phyloP scores from a whole-genome alignment of 2,113 vertebrate genomes.

The Zapornia atra region DNA sequence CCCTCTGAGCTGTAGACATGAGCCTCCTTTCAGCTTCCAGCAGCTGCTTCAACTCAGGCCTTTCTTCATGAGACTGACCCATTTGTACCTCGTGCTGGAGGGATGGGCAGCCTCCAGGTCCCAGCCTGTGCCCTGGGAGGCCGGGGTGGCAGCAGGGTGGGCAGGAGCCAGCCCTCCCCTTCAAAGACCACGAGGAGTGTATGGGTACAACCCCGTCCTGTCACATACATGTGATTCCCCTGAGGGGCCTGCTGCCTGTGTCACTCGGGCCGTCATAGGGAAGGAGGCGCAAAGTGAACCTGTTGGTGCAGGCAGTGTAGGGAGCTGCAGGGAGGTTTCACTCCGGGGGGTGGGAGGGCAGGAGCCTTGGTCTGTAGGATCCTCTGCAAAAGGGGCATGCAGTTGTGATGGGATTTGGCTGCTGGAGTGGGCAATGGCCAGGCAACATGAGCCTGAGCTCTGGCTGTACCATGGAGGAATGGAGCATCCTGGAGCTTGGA shows the following conservation, averaged over 20 bases:
- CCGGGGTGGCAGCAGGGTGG: not conserved
- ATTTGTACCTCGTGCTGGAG: not conserved
- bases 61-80: fast-evolving
- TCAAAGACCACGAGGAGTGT: not conserved
- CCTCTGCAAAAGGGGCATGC: not conserved
- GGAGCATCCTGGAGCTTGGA: too few species aligned
- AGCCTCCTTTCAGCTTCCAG: not conserved
- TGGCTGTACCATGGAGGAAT: not conserved
- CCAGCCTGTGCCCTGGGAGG: too few species aligned
- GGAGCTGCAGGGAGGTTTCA: not conserved
- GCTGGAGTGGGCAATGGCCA: too few species aligned
- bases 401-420: not conserved
- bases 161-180: not conserved
- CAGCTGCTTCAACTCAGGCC: not conserved
- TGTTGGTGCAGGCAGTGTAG: not conserved
- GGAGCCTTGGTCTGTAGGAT: too few species aligned
- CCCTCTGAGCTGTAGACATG: not conserved
- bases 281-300: not conserved
- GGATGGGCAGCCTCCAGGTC: not conserved
- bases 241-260: not conserved
- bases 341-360: not conserved
- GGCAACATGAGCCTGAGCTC: not conserved
- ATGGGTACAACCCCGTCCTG: fast-evolving
- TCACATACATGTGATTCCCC: not conserved
- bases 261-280: fast-evolving